Evolutionary conservation across 2,888 invertebrate species (phyloP).

Genomic region (Erebia palarica): DNA sequence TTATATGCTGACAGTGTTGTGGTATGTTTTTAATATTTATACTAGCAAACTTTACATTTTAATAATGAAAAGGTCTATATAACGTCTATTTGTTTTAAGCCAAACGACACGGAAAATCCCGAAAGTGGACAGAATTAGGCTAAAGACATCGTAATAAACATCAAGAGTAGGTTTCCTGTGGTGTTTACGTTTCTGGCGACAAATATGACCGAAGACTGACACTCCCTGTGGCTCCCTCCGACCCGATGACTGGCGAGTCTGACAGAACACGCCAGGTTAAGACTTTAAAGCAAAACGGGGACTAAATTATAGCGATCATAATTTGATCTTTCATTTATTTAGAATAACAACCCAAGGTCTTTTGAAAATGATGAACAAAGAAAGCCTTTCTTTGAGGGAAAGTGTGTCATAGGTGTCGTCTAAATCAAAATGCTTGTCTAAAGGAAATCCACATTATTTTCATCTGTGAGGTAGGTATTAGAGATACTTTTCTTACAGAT

Average conservation of each 20-base stretch:
- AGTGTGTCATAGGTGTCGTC: conserved; percentile 5
- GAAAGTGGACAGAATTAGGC: conserved; percentile 33
- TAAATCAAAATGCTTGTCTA: no score
- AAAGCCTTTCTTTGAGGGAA: conserved; percentile 53
- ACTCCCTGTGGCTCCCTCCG: conserved; percentile 38
- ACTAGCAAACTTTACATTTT: no score
- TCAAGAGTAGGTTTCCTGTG: conserved; percentile 37
- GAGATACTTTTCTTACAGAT: no score
- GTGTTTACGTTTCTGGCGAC: conserved; percentile 50
- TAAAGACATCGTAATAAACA: conserved; percentile 28
- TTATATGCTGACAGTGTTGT: no score
- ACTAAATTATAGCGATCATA: conserved; percentile 53
- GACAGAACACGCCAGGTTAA: conserved; percentile 52
- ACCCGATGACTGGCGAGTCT: conserved; percentile 49
- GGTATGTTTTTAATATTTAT: no score
- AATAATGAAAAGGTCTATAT: no score
- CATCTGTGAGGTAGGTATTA: no score
- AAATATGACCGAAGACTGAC: conserved; percentile 46
- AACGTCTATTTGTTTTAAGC: not conserved
- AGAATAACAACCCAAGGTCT: conserved; percentile 45
- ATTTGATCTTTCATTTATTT: conserved; percentile 55
- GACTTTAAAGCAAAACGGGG: conserved; percentile 51
- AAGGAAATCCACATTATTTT: no score
- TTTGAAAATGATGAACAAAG: conserved; percentile 51
- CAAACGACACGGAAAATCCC: conserved; percentile 11